Percentiles rank a stretch among this genome's conserved stretches.
Conservation (phyloP, 2,113 vertebrate species). For the Fulmarus glacialis region DNA sequence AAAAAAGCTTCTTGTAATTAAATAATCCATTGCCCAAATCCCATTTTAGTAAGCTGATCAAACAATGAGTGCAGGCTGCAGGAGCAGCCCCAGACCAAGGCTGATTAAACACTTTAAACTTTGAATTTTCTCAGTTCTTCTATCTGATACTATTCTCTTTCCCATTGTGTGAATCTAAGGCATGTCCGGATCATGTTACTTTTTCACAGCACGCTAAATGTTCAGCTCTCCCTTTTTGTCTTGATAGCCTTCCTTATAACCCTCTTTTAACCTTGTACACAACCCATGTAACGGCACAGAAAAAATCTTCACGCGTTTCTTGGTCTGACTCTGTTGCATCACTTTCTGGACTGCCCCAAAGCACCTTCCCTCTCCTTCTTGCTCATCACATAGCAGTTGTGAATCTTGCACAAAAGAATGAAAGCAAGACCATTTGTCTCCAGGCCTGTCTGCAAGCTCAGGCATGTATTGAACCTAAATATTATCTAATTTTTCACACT, state of each 20-base stretch:
- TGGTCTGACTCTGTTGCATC: not conserved
- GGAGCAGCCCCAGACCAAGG: not conserved
- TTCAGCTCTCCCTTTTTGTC: not conserved
- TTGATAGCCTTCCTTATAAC: not conserved
- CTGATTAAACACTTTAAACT: not conserved
- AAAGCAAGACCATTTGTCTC: not conserved
- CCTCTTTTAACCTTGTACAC: not conserved
- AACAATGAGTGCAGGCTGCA: not conserved
- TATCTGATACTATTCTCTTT: not conserved
- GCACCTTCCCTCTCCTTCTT: not conserved
- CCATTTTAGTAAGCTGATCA: not conserved
- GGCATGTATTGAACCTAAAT: not conserved
- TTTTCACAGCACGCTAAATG: not conserved
- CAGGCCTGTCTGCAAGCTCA: not conserved
- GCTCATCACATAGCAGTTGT: not conserved
- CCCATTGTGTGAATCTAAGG: not conserved
- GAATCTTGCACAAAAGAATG: not conserved
- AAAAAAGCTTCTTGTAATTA: conserved; percentile 1
- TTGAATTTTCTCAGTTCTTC: not conserved
- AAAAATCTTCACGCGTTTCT: not conserved
- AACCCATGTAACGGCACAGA: not conserved
- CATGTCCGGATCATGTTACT: not conserved
- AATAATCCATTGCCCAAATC: not conserved
- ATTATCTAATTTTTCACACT: not conserved
- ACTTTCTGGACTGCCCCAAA: not conserved